These are phyloP conservation scores for Bombus breviceps DNA, from an alignment of 1,140 invertebrate genomes.

Conservation along the genomic window DNA sequence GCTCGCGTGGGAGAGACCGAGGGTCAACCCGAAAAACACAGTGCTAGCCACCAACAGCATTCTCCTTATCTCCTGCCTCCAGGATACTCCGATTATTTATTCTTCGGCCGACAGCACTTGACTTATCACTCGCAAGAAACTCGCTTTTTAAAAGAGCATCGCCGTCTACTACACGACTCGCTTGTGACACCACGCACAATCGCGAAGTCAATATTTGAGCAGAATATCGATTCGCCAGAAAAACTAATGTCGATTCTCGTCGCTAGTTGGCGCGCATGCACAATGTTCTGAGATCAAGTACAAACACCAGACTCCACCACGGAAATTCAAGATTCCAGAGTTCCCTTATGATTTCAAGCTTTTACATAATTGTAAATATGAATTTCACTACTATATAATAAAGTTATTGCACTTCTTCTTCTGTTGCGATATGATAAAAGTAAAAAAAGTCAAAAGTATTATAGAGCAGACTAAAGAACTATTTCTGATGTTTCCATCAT, in stretches of 20 bases:
- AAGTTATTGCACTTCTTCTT: background rate
- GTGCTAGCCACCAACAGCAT: constrained; percentile 72
- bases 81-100: constrained; percentile 45
- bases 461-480: background rate
- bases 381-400: background rate
- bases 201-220: constrained; percentile 81
- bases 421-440: background rate
- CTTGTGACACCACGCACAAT: constrained; percentile 78
- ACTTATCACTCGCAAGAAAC: constrained; percentile 45
- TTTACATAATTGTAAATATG: background rate
- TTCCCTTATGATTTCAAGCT: background rate
- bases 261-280: constrained; percentile 26
- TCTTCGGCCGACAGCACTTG: constrained; percentile 21
- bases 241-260: constrained; percentile 48
- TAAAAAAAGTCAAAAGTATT: background rate
- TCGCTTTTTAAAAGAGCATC: constrained; percentile 68
- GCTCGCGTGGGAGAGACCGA: constrained; percentile 76
- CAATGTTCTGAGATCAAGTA: background rate
- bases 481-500: background rate
- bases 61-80: constrained; percentile 44
- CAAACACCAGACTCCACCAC: background rate
- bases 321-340: background rate
- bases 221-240: constrained; percentile 80
- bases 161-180: constrained; percentile 64
- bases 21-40: constrained; percentile 73